Base-by-base conservation (phyloP, 1,140 invertebrate genomes). In the Lamellibrachia luymesi region DNA sequence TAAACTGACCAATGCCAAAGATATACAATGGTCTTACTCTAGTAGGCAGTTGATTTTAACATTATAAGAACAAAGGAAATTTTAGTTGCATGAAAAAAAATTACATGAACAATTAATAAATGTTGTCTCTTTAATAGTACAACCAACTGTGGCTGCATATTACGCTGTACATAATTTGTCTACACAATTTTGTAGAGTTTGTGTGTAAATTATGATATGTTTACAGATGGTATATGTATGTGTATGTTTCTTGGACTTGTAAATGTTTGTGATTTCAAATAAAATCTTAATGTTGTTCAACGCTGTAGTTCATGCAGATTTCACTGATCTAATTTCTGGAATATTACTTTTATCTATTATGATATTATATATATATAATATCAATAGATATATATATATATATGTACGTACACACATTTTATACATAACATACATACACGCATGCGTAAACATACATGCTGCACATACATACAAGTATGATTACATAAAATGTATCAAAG, bases 191-290 rank as follows among this genome's bases (percentile, higher is more conserved):
- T 80, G 64, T 80, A 80, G 64, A 8, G 64, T 80, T 80, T 80
- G 64, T 80, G 64, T 80, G 64, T 80, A 80, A 80, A 80, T 80
- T 80, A 80, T 22, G 64, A 80, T 80, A 80, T 80, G 64, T 80
- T 80, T 80, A 22, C 64, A 17, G 5, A 22, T 80, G 64, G 64
- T 80, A 80, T 80, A 80, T 13, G 52, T 80, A 80, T 38, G 1
- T 80, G 64, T 80, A 80, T 80, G 64, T 80, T 80, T 80, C 64
- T 80, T 80, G 64, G 64, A 80, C 64, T 80, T 80, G 64, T 80
- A 80, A 6, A 80, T 80, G 64, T 80, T 80, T 80, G 64, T 80
- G 64, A 80, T 80, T 80, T 80, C 7, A 80, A 80, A 80, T 80
- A 80, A 80, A 80, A 80, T 80, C 64, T 80, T 80, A 80, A 80